phyloP scores from a whole-genome alignment of 2,888 invertebrate genomes.

The Lithosia quadra region DNA sequence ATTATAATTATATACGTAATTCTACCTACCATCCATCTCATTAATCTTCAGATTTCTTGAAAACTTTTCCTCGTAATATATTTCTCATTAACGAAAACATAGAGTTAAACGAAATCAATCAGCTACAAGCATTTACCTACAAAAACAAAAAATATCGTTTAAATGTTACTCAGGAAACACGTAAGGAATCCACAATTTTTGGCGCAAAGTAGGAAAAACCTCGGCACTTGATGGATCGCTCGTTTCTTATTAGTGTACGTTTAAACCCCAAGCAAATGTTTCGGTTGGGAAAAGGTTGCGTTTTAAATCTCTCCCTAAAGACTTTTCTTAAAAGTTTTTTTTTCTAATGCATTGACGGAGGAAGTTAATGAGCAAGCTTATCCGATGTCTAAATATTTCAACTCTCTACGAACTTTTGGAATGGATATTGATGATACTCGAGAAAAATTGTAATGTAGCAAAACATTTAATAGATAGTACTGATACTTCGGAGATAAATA shows the following conservation, averaged over 20 bases:
- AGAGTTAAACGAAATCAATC: slow-evolving; percentile 42
- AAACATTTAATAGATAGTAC: too few species aligned
- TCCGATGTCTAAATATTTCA: background rate
- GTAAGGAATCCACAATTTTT: slow-evolving; percentile 58
- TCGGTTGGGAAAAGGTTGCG: slow-evolving; percentile 28
- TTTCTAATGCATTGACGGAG: background rate
- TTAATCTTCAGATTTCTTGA: background rate
- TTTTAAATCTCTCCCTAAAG: slow-evolving; percentile 38
- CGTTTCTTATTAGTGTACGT: slow-evolving; percentile 61
- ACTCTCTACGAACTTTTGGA: background rate
- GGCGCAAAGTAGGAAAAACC: slow-evolving; percentile 54
- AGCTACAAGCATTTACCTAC: slow-evolving; percentile 34
- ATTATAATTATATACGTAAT: too few species aligned
- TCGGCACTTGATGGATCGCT: slow-evolving; percentile 65
- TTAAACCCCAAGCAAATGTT: slow-evolving; percentile 47
- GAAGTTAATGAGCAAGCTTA: background rate
- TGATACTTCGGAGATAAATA: too few species aligned
- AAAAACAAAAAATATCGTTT: slow-evolving; percentile 44
- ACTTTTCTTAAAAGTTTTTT: slow-evolving; percentile 17
- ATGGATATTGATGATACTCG: background rate
- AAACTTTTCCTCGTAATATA: background rate
- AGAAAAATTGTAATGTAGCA: background rate
- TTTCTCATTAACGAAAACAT: slow-evolving; percentile 20
- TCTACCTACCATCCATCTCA: background rate
- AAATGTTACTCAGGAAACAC: slow-evolving; percentile 55